Evolutionary conservation across 2,888 invertebrate species (phyloP).

Genomic region (Sarcophaga caerulescens): DNA sequence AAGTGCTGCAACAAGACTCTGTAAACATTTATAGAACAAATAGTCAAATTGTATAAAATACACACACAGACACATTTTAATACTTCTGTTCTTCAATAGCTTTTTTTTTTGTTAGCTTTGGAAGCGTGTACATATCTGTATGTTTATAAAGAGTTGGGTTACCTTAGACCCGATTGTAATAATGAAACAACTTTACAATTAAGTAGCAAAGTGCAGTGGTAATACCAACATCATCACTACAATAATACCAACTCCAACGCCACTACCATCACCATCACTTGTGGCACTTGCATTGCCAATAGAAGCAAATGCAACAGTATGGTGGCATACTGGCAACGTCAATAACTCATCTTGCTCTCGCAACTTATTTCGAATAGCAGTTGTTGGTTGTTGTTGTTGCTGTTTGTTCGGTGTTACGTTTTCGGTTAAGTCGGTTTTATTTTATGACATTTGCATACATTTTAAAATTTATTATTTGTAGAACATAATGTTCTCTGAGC

Average conservation of each 20-base stretch:
- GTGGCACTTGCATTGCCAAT: not conserved
- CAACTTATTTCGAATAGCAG: not conserved
- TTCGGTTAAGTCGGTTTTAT: conserved; percentile 61
- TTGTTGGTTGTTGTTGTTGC: not conserved
- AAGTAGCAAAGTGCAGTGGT: conserved; percentile 32
- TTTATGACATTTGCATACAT: conserved; percentile 70
- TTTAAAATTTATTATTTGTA: conserved; percentile 67
- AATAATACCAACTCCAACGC: not conserved
- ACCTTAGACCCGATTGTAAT: conserved; percentile 20
- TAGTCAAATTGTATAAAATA: not conserved
- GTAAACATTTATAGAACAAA: not conserved
- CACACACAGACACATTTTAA: not conserved
- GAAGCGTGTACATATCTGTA: not conserved
- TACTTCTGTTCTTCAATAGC: too few relatives aligned
- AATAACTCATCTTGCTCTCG: conserved; percentile 40
- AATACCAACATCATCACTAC: not conserved
- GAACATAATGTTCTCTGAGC: conserved; percentile 42
- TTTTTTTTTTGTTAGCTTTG: not conserved
- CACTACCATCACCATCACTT: conserved; percentile 9
- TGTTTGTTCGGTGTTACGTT: conserved; percentile 44
- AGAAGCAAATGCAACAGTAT: conserved; percentile 21
- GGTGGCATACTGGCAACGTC: conserved; percentile 5
- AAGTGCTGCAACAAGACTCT: not conserved
- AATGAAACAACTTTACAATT: conserved; percentile 36
- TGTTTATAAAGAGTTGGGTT: conserved; percentile 37